Percentiles rank a stretch among this genome's conserved stretches.
These are phyloP conservation scores for Helogale parvula DNA, from an alignment of 2,113 vertebrate genomes.

Conservation along the genomic window DNA sequence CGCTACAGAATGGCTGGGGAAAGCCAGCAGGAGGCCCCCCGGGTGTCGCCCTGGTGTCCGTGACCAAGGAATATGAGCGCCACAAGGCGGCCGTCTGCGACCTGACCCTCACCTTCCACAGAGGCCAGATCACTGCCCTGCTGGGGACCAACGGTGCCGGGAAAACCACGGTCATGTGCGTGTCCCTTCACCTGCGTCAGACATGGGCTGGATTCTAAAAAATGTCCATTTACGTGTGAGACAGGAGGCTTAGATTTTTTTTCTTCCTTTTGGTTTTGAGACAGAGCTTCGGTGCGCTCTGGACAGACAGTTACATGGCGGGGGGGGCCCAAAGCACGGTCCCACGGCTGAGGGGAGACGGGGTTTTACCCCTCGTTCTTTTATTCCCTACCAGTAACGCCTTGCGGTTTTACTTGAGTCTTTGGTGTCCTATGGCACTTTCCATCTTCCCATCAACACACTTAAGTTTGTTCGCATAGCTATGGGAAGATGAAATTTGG, in stretches of 20 bases:
- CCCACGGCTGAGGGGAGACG: fast-evolving
- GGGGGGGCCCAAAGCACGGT: not conserved
- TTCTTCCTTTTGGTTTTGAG: not conserved
- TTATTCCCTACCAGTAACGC: not conserved
- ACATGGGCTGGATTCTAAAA: not conserved
- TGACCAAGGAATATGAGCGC: slow-evolving; percentile 78
- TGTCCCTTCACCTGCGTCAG: not conserved
- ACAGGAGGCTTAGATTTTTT: no score
- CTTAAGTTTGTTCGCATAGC: not conserved
- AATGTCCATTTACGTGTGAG: not conserved
- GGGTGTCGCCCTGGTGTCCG: slow-evolving; percentile 75
- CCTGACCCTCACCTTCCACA: slow-evolving; percentile 83
- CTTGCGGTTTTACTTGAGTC: not conserved
- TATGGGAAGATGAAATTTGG: not conserved
- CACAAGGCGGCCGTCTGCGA: slow-evolving; percentile 75
- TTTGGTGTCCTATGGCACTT: not conserved
- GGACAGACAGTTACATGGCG: fast-evolving
- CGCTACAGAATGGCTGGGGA: fast-evolving
- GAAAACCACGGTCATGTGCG: slow-evolving; percentile 86
- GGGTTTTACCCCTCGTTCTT: not conserved
- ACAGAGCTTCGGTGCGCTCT: fast-evolving
- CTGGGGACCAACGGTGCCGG: slow-evolving; percentile 85
- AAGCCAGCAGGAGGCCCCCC: not conserved
- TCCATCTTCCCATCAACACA: not conserved
- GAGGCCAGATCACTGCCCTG: slow-evolving; percentile 83